Conservation (phyloP, 2,113 vertebrate species). For the Polypterus senegalus region DNA sequence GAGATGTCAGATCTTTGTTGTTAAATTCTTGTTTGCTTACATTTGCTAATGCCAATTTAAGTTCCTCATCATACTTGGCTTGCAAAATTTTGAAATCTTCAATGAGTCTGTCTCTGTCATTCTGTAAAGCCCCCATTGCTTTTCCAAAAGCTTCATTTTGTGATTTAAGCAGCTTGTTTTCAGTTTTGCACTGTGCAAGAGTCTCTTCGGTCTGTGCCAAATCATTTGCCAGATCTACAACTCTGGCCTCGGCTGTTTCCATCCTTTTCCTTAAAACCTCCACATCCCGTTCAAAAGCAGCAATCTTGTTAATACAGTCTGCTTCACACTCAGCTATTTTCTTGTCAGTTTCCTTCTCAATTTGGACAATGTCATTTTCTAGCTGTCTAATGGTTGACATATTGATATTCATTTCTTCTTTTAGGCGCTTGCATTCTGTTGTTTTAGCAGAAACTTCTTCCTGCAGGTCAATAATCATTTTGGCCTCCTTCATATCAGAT, state of each 20-base stretch:
- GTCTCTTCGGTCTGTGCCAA: conserved; percentile 33
- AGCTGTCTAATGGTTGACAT: conserved; percentile 27
- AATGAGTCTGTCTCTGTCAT: conserved; percentile 63
- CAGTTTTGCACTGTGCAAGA: conserved; percentile 33
- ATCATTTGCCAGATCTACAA: conserved; percentile 32
- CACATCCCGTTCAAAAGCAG: conserved; percentile 24
- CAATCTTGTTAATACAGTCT: conserved; percentile 26
- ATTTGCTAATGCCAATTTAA: conserved; percentile 35
- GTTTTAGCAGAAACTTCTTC: conserved; percentile 36
- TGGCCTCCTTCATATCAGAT: conserved; percentile 31
- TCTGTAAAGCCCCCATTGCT: conserved; percentile 66
- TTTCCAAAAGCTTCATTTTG: conserved; percentile 63
- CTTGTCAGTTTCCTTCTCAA: conserved; percentile 30
- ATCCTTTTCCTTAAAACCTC: conserved; percentile 32
- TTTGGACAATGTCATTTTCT: conserved; percentile 26
- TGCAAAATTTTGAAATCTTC: conserved; percentile 59
- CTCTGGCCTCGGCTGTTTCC: conserved; percentile 34
- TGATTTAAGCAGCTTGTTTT: conserved; percentile 41
- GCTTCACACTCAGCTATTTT: conserved; percentile 30
- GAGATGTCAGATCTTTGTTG: conserved; percentile 34
- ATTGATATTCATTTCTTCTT: conserved; percentile 34
- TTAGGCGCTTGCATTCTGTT: conserved; percentile 41
- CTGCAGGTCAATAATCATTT: conserved; percentile 43
- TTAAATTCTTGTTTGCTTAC: conserved; percentile 38
- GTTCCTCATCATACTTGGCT: conserved; percentile 47